These are phyloP conservation scores for Geotrupes spiniger DNA, from an alignment of 2,888 invertebrate genomes.

Conservation along the genomic window DNA sequence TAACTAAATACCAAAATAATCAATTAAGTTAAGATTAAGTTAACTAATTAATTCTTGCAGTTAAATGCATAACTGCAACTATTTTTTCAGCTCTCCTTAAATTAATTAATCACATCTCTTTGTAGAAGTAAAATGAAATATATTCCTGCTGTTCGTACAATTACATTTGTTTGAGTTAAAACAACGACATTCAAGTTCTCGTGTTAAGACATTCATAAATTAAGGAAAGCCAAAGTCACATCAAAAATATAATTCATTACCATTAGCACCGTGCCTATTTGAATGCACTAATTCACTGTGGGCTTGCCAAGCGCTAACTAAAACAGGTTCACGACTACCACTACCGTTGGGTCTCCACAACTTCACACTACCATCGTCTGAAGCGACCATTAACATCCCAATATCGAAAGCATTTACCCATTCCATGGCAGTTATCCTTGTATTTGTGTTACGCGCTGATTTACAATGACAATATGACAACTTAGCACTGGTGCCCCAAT, in stretches of 20 bases:
- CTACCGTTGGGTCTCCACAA: conserved; percentile 58
- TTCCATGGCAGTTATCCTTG: conserved; percentile 77
- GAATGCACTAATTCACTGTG: conserved; percentile 56
- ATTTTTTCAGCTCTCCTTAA: too few species aligned
- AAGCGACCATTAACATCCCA: conserved; percentile 70
- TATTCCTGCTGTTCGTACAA: too few species aligned
- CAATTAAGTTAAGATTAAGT: too few species aligned
- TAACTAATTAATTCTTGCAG: too few species aligned
- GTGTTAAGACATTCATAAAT: too few species aligned
- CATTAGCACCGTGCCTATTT: background rate
- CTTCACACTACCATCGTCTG: conserved; percentile 75
- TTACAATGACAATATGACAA: conserved; percentile 61
- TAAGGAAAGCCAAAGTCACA: too few species aligned
- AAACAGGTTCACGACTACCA: conserved; percentile 50
- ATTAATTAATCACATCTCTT: too few species aligned
- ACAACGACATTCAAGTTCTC: too few species aligned
- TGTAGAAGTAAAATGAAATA: too few species aligned
- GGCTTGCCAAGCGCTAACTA: conserved; percentile 85
- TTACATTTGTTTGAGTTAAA: too few species aligned
- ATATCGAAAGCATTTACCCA: conserved; percentile 85
- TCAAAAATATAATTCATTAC: conserved; percentile 2
- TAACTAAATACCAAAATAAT: too few species aligned
- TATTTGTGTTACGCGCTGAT: conserved; percentile 45
- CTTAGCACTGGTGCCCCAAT: conserved; percentile 75
- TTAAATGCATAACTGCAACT: too few species aligned